A percentile compares a stretch with the other conserved stretches of the same genome.
Conservation (phyloP, 2,797 vertebrate species). For the Chiloscyllium punctatum region DNA sequence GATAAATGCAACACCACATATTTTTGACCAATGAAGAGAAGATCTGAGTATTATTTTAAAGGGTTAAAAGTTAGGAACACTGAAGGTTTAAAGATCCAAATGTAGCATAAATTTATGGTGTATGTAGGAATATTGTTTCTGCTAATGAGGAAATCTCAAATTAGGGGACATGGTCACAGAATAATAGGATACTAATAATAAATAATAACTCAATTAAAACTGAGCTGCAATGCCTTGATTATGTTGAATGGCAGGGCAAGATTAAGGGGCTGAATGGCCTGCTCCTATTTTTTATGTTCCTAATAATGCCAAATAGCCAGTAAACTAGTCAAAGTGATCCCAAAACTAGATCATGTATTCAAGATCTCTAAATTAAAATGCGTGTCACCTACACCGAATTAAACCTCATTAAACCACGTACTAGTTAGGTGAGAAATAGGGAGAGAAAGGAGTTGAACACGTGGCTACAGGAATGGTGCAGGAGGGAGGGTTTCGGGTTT, state of each 20-base stretch:
- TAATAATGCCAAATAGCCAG: neutral
- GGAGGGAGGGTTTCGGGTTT: too few species aligned
- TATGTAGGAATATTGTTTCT: too few species aligned
- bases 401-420: neutral
- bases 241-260: neutral
- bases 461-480: too few species aligned
- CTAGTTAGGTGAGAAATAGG: neutral
- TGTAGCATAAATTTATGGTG: neutral
- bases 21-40: neutral
- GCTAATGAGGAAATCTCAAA: too few species aligned
- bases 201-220: too few species aligned
- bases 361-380: neutral
- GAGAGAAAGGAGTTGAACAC: neutral
- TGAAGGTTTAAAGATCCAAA: neutral
- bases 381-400: neutral
- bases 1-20: neutral
- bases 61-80: neutral
- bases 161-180: too few species aligned
- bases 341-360: neutral
- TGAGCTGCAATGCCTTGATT: neutral
- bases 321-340: neutral
- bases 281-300: neutral
- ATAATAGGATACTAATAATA: too few species aligned
- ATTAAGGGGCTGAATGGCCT: neutral
- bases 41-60: neutral